Conservation (phyloP, 2,113 vertebrate genomes). For the Semicossyphus pulcher region DNA sequence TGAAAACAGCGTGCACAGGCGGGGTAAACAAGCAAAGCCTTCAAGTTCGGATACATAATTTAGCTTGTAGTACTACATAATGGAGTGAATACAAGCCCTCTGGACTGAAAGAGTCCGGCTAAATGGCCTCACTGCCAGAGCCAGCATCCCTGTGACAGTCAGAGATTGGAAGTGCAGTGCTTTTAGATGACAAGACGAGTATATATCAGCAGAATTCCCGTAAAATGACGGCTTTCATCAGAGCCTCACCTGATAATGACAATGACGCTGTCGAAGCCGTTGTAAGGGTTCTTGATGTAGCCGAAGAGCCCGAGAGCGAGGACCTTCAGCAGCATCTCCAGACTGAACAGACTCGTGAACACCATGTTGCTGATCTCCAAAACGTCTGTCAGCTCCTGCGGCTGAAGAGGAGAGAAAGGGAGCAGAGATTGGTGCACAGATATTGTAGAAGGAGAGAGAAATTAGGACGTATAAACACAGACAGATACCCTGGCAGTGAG, state of each 20-base stretch:
- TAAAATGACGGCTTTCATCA: neutral
- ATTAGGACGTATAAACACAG: constrained; percentile 54
- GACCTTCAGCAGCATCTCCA: constrained; percentile 97
- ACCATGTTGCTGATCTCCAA: constrained; percentile 99
- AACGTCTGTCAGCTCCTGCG: constrained; percentile 93
- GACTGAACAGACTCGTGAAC: constrained; percentile 96
- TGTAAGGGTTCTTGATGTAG: constrained; percentile 97
- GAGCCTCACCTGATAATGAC: constrained; percentile 94
- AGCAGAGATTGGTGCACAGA: constrained; percentile 39
- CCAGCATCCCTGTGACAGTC: constrained; percentile 23
- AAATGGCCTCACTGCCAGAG: constrained; percentile 37
- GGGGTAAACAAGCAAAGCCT: constrained; percentile 57
- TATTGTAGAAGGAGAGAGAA: constrained; percentile 39
- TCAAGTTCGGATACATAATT: constrained; percentile 67
- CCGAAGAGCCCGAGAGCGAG: constrained; percentile 91
- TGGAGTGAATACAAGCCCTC: constrained; percentile 45
- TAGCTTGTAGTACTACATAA: constrained; percentile 67
- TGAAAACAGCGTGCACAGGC: constrained; percentile 23
- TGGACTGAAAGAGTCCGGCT: constrained; percentile 23
- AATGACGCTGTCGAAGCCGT: constrained; percentile 95
- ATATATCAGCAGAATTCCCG: constrained; percentile 1
- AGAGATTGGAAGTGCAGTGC: neutral
- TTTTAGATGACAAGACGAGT: neutral
- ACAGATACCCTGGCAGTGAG: constrained; percentile 25
- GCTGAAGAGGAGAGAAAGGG: constrained; percentile 78